phyloP scores from a whole-genome alignment of 1,140 invertebrate species.

The Patella vulgata region DNA sequence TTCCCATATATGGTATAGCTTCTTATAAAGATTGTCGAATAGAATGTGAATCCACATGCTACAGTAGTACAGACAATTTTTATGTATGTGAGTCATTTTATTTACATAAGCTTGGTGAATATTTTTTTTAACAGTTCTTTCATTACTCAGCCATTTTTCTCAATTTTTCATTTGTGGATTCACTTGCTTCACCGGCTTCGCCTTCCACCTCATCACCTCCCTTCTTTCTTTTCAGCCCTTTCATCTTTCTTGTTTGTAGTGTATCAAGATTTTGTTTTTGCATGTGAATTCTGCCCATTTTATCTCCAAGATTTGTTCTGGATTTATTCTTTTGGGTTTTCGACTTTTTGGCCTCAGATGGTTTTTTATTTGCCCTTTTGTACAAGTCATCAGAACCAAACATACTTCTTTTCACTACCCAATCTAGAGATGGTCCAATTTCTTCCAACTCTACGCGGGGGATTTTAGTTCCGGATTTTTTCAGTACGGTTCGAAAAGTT shows the following conservation, averaged over 20 bases:
- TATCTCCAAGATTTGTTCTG: slow-evolving; percentile 86
- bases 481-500: slow-evolving; percentile 89
- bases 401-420: slow-evolving; percentile 84
- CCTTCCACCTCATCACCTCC: too few relatives aligned
- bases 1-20: too few relatives aligned
- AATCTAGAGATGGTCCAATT: slow-evolving; percentile 93
- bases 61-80: too few relatives aligned
- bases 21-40: too few relatives aligned
- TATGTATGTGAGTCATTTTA: too few relatives aligned
- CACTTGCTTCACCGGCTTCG: too few relatives aligned
- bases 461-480: slow-evolving; percentile 86
- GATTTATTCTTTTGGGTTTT: slow-evolving; percentile 75
- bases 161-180: too few relatives aligned
- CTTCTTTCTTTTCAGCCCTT: slow-evolving; percentile 75
- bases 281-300: slow-evolving; percentile 91
- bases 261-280: slow-evolving; percentile 86
- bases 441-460: slow-evolving; percentile 93
- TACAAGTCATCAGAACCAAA: slow-evolving; percentile 91
- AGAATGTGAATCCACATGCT: too few relatives aligned
- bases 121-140: too few relatives aligned
- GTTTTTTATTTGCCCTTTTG: slow-evolving; percentile 86
- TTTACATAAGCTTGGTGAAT: too few relatives aligned
- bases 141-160: too few relatives aligned
- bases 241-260: slow-evolving; percentile 94
- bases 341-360: slow-evolving; percentile 81